Percentiles rank a stretch among this genome's conserved stretches.
Evolutionary conservation across 2,113 vertebrate genomes (phyloP).

Genomic region (Penelope pileata): DNA sequence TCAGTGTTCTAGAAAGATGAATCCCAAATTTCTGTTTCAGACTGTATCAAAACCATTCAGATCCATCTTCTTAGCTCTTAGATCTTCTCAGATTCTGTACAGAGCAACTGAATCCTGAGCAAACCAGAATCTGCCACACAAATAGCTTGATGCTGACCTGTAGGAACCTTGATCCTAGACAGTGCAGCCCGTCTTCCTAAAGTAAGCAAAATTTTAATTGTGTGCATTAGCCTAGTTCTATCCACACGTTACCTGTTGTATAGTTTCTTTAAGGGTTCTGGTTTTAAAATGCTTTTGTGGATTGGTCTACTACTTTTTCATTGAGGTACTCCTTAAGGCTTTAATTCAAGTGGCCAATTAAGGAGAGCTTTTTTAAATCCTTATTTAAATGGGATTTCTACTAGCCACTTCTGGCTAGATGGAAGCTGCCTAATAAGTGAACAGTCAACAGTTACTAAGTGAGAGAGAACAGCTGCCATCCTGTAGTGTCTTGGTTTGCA

Average conservation of each 20-base stretch:
- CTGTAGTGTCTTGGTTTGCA: not conserved
- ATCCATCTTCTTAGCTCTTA: not conserved
- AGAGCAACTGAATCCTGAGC: not conserved
- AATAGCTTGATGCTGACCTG: not conserved
- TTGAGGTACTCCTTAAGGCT: not conserved
- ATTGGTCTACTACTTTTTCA: not conserved
- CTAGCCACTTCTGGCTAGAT: not conserved
- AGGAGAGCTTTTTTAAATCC: not conserved
- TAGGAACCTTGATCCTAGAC: not conserved
- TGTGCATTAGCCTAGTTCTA: not conserved
- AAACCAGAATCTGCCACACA: accelerated
- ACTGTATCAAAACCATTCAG: not conserved
- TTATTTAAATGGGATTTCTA: not conserved
- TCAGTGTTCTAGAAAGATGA: not conserved
- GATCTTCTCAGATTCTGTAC: not conserved
- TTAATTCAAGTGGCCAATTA: not conserved
- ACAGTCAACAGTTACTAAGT: not conserved
- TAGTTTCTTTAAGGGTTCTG: not conserved
- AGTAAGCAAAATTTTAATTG: not conserved
- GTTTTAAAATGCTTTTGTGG: not conserved
- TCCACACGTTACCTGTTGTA: not conserved
- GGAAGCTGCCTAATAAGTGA: not conserved
- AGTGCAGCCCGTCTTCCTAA: not conserved
- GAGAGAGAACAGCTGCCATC: constrained; percentile 2
- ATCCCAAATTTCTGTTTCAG: not conserved